These are phyloP conservation scores for Hymenopus coronatus DNA, from an alignment of 2,888 invertebrate species.

Conservation along the genomic window DNA sequence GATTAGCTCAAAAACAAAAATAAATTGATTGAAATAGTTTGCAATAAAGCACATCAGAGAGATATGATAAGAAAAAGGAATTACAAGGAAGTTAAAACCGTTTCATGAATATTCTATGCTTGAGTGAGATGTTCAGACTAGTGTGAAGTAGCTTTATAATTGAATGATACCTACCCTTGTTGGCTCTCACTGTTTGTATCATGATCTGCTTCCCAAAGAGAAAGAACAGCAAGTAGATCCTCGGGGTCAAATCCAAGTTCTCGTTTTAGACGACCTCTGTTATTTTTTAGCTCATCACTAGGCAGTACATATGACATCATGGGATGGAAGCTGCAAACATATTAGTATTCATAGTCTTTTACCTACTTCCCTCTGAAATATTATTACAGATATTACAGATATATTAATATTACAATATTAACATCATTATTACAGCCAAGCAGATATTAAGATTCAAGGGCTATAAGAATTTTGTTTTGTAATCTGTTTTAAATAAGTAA, in stretches of 20 bases:
- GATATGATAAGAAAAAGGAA: too few relatives aligned
- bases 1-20: too few relatives aligned
- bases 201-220: slow-evolving; percentile 60
- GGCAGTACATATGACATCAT: slow-evolving; percentile 18
- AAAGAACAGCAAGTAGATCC: slow-evolving; percentile 58
- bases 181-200: not conserved
- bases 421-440: too few relatives aligned
- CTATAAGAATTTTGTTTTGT: too few relatives aligned
- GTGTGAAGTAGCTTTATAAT: not conserved
- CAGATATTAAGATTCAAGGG: too few relatives aligned
- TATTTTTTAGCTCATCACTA: slow-evolving; percentile 35
- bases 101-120: not conserved
- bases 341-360: not conserved
- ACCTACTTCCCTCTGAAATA: too few relatives aligned
- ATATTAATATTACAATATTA: too few relatives aligned
- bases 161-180: not conserved
- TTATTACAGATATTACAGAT: too few relatives aligned
- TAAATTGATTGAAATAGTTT: too few relatives aligned
- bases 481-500: too few relatives aligned
- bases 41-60: too few relatives aligned
- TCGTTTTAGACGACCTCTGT: slow-evolving; percentile 54
- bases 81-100: too few relatives aligned
- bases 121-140: not conserved
- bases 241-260: slow-evolving; percentile 61
- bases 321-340: slow-evolving; percentile 12